These are phyloP conservation scores for Agrotis ipsilon DNA, from an alignment of 2,888 invertebrate species.

Conservation along the genomic window DNA sequence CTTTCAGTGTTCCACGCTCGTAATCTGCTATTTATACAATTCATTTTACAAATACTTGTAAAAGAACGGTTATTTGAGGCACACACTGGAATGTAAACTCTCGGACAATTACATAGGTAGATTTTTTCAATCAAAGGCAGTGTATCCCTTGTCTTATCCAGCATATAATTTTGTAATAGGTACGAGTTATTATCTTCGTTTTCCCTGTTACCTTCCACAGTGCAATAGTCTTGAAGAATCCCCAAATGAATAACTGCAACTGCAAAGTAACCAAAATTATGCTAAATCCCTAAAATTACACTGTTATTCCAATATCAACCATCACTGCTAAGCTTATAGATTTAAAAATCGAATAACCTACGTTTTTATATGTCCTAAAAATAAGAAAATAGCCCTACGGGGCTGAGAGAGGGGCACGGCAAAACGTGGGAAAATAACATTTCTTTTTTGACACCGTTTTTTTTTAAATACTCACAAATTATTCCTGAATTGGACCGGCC, in stretches of 20 bases:
- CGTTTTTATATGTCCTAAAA: too few relatives aligned
- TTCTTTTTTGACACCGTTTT: too few relatives aligned
- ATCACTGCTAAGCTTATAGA: too few relatives aligned
- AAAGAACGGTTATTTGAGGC: constrained; percentile 73
- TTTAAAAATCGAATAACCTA: too few relatives aligned
- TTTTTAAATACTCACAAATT: too few relatives aligned
- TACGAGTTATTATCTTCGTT: neutral
- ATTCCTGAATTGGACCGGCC: too few relatives aligned
- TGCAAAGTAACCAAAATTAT: too few relatives aligned
- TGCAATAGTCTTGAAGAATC: neutral
- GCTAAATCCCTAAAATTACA: too few relatives aligned
- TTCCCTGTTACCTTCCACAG: neutral
- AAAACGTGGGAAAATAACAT: too few relatives aligned
- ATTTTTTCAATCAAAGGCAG: constrained; percentile 55
- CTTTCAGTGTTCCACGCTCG: rapidly evolving
- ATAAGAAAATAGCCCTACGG: too few relatives aligned
- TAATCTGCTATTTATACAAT: constrained; percentile 50
- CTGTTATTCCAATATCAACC: too few relatives aligned
- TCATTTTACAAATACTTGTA: constrained; percentile 63
- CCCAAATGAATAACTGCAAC: constrained; percentile 15
- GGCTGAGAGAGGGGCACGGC: too few relatives aligned
- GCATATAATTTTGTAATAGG: constrained; percentile 8
- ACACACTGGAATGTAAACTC: constrained; percentile 77
- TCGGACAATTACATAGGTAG: constrained; percentile 70
- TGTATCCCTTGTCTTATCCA: neutral